These are phyloP conservation scores for Zaprionus nigranus DNA, from an alignment of 1,140 invertebrate genomes.

Conservation along the genomic window DNA sequence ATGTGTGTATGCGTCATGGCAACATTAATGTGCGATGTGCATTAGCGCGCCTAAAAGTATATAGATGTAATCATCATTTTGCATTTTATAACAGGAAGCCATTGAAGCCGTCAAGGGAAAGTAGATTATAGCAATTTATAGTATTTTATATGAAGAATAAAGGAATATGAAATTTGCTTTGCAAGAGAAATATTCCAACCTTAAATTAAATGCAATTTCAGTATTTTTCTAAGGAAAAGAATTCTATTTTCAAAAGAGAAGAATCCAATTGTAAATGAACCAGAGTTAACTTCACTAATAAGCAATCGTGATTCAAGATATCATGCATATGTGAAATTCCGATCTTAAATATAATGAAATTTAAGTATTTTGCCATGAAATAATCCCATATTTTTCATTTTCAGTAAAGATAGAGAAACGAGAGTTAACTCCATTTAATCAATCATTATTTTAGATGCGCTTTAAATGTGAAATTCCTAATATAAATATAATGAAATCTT, in stretches of 20 bases:
- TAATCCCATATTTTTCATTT: neutral
- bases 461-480: too few species aligned
- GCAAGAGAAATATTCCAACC: neutral
- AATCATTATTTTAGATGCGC: too few species aligned
- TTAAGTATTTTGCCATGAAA: neutral
- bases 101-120: conserved; percentile 12
- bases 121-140: conserved; percentile 1
- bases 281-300: too few species aligned
- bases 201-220: too few species aligned
- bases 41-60: conserved; percentile 49
- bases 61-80: conserved; percentile 46
- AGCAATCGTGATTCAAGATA: too few species aligned
- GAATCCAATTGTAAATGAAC: neutral
- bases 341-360: neutral
- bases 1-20: conserved; percentile 64
- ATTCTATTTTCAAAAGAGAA: neutral
- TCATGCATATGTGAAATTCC: too few species aligned
- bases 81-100: conserved; percentile 18
- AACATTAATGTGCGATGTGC: conserved; percentile 50
- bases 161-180: neutral
- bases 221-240: too few species aligned
- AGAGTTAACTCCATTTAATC: too few species aligned
- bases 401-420: neutral
- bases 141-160: neutral
- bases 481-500: too few species aligned